Evolutionary conservation across 2,113 vertebrate species (phyloP).

Genomic region (Apodemus sylvaticus): DNA sequence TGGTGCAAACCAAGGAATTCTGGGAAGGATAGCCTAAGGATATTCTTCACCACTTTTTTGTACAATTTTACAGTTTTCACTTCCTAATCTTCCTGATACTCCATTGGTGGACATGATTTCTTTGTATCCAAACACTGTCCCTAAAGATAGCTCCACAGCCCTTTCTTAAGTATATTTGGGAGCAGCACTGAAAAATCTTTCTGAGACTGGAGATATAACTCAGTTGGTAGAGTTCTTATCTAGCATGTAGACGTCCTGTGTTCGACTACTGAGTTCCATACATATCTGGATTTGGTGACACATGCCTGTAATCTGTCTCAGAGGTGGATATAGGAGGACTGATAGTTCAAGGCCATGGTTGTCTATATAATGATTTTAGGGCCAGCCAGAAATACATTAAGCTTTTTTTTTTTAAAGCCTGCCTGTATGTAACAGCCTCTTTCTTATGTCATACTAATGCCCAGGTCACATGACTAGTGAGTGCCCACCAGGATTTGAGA

Average conservation of each 20-base stretch:
- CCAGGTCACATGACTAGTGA: neutral
- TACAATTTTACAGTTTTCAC: neutral
- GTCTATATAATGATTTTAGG: neutral
- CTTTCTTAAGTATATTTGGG: neutral
- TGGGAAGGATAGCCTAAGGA: neutral
- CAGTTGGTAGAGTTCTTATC: neutral
- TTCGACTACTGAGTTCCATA: neutral
- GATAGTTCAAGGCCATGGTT: neutral
- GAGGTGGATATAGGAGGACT: neutral
- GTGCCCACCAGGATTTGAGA: neutral
- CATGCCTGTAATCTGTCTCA: neutral
- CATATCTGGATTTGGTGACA: neutral
- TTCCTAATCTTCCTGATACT: neutral
- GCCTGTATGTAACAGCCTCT: neutral
- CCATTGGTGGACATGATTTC: neutral
- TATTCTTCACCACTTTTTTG: neutral
- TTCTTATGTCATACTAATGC: neutral
- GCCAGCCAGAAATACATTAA: neutral
- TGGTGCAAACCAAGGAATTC: neutral
- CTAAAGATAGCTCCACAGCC: neutral
- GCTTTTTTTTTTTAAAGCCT: neutral
- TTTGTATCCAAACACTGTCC: neutral
- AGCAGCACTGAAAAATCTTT: slow-evolving; percentile 1
- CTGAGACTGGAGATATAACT: neutral
- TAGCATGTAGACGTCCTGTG: neutral